phyloP scores from a whole-genome alignment of 2,113 vertebrate genomes.

The Eulemur macaco region DNA sequence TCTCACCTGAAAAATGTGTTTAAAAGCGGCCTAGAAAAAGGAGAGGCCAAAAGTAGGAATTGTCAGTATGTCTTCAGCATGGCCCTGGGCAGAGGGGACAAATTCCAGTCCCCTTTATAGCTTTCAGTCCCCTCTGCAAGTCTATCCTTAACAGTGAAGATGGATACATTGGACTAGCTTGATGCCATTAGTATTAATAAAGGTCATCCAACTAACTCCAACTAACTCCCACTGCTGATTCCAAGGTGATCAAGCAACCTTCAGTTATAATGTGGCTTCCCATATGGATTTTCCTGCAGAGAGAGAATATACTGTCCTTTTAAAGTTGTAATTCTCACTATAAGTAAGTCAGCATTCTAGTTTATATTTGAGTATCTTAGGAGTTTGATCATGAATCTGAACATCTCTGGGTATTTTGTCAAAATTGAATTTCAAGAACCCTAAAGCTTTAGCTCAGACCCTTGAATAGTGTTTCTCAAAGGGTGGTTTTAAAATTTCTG shows the following conservation, averaged over 20 bases:
- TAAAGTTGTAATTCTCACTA: background rate
- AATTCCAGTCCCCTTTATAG: background rate
- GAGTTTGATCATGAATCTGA: background rate
- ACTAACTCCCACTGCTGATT: background rate
- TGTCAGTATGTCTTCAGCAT: background rate
- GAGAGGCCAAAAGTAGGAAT: background rate
- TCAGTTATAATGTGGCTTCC: background rate
- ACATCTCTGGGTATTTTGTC: background rate
- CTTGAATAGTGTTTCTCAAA: background rate
- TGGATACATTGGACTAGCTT: background rate
- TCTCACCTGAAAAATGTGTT: background rate
- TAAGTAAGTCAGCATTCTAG: background rate
- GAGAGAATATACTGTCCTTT: background rate
- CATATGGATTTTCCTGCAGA: background rate
- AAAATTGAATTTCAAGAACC: background rate
- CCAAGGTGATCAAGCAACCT: background rate
- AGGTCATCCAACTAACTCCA: background rate
- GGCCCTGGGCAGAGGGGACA: background rate
- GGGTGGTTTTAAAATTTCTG: background rate
- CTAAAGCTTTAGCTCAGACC: background rate
- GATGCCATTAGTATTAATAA: background rate
- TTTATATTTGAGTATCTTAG: constrained; percentile 27
- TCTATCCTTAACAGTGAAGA: background rate
- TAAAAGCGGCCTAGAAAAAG: background rate
- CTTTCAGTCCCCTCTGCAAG: background rate